Evolutionary conservation across 2,888 invertebrate species (phyloP).

Genomic region (Bembecia ichneumoniformis): DNA sequence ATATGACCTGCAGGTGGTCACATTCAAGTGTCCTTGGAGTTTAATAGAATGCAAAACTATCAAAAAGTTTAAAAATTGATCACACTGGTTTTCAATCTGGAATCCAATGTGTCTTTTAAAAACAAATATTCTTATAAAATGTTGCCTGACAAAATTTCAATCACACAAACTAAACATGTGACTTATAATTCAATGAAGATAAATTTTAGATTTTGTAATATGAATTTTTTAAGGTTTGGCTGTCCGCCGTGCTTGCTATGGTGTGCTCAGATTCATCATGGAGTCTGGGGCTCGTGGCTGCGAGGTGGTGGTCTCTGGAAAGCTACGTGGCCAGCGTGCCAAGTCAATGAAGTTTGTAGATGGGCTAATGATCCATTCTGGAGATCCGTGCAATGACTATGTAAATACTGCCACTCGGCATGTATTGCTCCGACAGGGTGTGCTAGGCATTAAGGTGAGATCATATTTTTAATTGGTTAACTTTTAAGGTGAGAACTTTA

Average conservation of each 20-base stretch:
- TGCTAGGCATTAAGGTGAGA: constrained; percentile 81
- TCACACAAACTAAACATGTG: too few relatives aligned
- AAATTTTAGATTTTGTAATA: too few relatives aligned
- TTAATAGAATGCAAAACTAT: too few relatives aligned
- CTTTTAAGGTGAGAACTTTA: background rate
- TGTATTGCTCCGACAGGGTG: constrained; percentile 94
- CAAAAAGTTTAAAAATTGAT: too few relatives aligned
- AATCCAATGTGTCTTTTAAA: too few relatives aligned
- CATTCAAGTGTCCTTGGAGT: too few relatives aligned
- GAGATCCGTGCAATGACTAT: constrained; percentile 98
- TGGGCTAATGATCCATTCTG: constrained; percentile 99
- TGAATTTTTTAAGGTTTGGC: constrained; percentile 65
- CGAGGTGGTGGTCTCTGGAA: constrained; percentile 99
- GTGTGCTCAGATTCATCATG: constrained; percentile 99
- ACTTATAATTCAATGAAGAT: too few relatives aligned
- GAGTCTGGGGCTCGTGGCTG: constrained; percentile 97
- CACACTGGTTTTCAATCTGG: too few relatives aligned
- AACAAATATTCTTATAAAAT: too few relatives aligned
- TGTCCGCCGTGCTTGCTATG: constrained; percentile 94
- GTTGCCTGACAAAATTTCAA: too few relatives aligned
- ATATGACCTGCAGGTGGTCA: too few relatives aligned
- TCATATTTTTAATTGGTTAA: background rate
- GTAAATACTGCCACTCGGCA: constrained; percentile 98
- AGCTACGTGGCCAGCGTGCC: constrained; percentile 98
- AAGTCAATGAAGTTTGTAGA: constrained; percentile 99